These are phyloP conservation scores for Bombus huntii DNA, from an alignment of 1,140 invertebrate genomes.

Conservation along the genomic window DNA sequence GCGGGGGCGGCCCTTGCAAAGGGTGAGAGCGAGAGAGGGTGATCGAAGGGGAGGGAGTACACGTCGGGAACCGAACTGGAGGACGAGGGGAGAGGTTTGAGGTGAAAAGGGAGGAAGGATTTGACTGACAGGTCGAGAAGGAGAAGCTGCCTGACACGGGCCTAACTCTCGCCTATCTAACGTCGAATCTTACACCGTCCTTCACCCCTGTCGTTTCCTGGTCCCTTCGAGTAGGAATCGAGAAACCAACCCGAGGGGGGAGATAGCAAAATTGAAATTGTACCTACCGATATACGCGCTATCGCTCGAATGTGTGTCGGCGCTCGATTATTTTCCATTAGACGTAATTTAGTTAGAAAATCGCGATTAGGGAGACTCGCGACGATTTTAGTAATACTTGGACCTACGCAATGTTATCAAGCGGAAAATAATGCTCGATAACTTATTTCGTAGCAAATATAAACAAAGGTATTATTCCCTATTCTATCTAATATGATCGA, in stretches of 20 bases:
- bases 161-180: slow-evolving; percentile 73
- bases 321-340: not conserved
- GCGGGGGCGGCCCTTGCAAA: slow-evolving; percentile 72
- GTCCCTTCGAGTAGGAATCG: slow-evolving; percentile 24
- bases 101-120: slow-evolving; percentile 66
- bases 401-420: no score
- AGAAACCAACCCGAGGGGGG: slow-evolving; percentile 59
- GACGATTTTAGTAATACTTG: no score
- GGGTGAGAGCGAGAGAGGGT: slow-evolving; percentile 55
- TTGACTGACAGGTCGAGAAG: slow-evolving; percentile 75
- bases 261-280: slow-evolving; percentile 77
- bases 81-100: slow-evolving; percentile 63
- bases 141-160: slow-evolving; percentile 53
- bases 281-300: slow-evolving; percentile 58
- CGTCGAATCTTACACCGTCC: slow-evolving; percentile 66
- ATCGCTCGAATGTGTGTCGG: not conserved
- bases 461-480: no score
- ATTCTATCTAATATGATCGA: no score
- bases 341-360: no score
- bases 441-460: no score
- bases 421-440: no score
- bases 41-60: slow-evolving; percentile 55
- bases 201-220: not conserved
- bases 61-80: slow-evolving; percentile 49
- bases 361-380: no score